Base-by-base conservation (phyloP, 1,140 invertebrate species). In the Steinernema feltiae region DNA sequence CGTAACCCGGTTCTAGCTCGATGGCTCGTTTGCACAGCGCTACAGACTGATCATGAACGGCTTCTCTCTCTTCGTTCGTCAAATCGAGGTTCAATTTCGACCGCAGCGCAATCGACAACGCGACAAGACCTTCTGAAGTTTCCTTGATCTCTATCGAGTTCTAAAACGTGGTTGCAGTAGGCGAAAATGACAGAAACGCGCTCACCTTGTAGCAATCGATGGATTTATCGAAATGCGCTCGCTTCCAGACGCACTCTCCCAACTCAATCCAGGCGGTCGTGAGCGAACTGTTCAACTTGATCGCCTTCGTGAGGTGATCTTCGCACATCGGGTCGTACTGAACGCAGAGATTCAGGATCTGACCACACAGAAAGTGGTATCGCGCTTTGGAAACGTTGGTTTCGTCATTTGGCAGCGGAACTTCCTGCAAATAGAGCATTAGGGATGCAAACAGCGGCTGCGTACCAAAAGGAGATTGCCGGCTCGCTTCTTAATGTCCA, bases 321-420 rank as follows among this genome's bases (percentile, higher is more conserved):
- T 63, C 53, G 24, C 53, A 63, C 7, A 27, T 63, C 53, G 53
- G 53, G 53, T 63, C 53, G 24, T 63, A 63, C 53, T 63, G 53
- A 21, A 63, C 24, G 53, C 53, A 63, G 53, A 63, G 53, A 63
- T 63, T 63, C 53, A 63, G 53, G 53, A 63, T 27, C 24, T 63
- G 53, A n/a, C 53, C 53, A 21, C 53, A 63, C 53, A 63, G 53
- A 27, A 63, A 63, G 24, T 63, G 53, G 53, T 63, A 63, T 27
- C 24, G 12, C 53, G 53, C 53, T 21, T 63, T 63, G 53, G 53
- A 63, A 63, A 27, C 53, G 53, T 63, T 63, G 12, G 53, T 15
- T 12, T 63, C 53, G 53, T 63, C 53, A 3, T 63, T 21, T 21
- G 53, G 12, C 24, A 63, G 24, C 7, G 53, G 53, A 3, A 63